phyloP scores from a whole-genome alignment of 2,888 invertebrate genomes.

The Perizoma affinitatum region DNA sequence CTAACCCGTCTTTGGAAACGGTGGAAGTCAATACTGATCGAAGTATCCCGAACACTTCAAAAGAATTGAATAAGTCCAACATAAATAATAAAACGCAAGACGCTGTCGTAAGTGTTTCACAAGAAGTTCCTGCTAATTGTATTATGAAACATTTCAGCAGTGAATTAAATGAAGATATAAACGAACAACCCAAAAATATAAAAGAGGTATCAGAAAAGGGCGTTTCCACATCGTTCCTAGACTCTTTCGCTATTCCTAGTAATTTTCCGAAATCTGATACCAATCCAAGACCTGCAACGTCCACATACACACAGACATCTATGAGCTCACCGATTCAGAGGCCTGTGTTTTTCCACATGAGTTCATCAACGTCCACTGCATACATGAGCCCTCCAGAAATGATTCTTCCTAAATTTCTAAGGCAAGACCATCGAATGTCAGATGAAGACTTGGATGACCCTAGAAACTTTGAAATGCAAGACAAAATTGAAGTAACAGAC shows the following conservation, averaged over 20 bases:
- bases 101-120: constrained; percentile 9
- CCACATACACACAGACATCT: constrained; percentile 70
- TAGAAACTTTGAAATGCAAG: constrained; percentile 34
- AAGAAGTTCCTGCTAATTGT: constrained; percentile 5
- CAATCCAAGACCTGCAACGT: constrained; percentile 55
- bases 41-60: constrained; percentile 2
- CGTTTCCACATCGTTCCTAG: constrained; percentile 49
- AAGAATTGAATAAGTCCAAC: constrained; percentile 12
- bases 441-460: constrained; percentile 50
- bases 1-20: constrained; percentile 3
- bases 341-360: constrained; percentile 70
- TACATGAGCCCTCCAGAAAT: constrained; percentile 81
- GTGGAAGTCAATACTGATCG: constrained; percentile 5
- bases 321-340: constrained; percentile 58
- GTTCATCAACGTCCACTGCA: constrained; percentile 78
- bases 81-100: constrained; percentile 3
- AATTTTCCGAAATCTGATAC: constrained; percentile 44
- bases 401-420: constrained; percentile 65
- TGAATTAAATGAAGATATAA: constrained; percentile 11
- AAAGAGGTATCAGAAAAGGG: constrained; percentile 50
- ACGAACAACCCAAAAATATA: constrained; percentile 6
- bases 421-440: constrained; percentile 43
- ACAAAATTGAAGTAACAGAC: constrained; percentile 36
- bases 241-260: constrained; percentile 44
- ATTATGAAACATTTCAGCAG: constrained; percentile 1